Base-by-base conservation (phyloP, 2,113 vertebrate genomes). In the Sylvilagus bachmani region DNA sequence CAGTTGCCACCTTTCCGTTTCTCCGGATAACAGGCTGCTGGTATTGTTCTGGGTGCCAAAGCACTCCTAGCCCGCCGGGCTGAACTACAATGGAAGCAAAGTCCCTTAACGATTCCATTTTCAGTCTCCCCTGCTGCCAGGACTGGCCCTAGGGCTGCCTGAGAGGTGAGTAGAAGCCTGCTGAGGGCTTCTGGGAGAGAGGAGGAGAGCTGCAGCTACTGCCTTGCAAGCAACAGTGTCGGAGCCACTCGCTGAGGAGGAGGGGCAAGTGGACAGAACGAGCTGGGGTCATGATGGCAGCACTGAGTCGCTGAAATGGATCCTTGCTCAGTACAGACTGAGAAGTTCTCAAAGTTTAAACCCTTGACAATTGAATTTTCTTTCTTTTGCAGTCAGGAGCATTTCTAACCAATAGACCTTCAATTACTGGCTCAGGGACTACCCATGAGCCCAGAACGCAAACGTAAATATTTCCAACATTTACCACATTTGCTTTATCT, bases 391-490 rank as follows among this genome's bases (percentile, higher is more conserved):
- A 77, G 44, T 44, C 53, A 31, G 73, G 91, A 87, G 24, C n/a
- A 69, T 67, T 90, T 92, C 38, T n/a, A 81, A 27, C 6, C 22
- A 29, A 49, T 8, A 92, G 62, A 61, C 21, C 70, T 64, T 77
- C 36, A 82, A 51, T n/a, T 79, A 66, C 31, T 58, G 33, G 31
- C 31, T 62, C 79, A 53, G 13, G 44, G 79, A 93, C 79, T 75
- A 13, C 11, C 24, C 13, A 3, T n/a, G 66, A 2, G 27, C 10
- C 9, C 75, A 55, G 33, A 19, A 49, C 75, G 14, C 55, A 67
- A 88, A 71, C 87, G 66, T 84, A 71, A 73, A 44, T 79, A 33
- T 38, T 90, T 33, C 44, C 88, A 66, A 53, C 64, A 83, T n/a
- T 58, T 88, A 71, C 36, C 49, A 51, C 27, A 58, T 74, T 92